These are phyloP conservation scores for Polydrusus pterygomalis DNA, from an alignment of 2,888 invertebrate species.

Conservation along the genomic window DNA sequence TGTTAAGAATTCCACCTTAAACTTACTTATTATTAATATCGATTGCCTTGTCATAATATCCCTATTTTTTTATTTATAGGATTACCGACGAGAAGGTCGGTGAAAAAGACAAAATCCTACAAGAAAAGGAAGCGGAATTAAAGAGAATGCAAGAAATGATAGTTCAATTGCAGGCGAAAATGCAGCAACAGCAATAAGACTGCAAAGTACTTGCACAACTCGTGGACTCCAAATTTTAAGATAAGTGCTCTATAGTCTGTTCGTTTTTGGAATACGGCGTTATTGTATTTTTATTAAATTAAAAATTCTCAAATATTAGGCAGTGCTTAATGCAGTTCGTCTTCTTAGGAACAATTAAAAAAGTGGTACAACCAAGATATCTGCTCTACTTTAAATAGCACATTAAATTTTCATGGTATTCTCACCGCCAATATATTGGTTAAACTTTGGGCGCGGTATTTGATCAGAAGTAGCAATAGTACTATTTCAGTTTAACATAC, in stretches of 20 bases:
- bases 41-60: too few relatives aligned
- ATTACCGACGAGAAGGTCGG: constrained; percentile 73
- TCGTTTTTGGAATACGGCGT: constrained; percentile 18
- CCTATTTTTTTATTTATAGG: constrained; percentile 60
- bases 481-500: too few relatives aligned
- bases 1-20: too few relatives aligned
- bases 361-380: too few relatives aligned
- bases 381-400: too few relatives aligned
- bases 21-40: too few relatives aligned
- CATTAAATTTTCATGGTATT: too few relatives aligned
- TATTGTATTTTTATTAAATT: constrained; percentile 1
- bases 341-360: too few relatives aligned
- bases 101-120: constrained; percentile 89
- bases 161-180: constrained; percentile 96
- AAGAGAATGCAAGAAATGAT: constrained; percentile 97
- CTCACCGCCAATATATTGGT: too few relatives aligned
- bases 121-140: constrained; percentile 94
- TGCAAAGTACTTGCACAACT: not conserved
- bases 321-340: not conserved
- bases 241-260: constrained; percentile 24
- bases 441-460: too few relatives aligned
- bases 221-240: constrained; percentile 3
- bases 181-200: constrained; percentile 75
- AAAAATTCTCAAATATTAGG: not conserved
- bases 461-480: too few relatives aligned